These are phyloP conservation scores for Ranitomeya variabilis DNA, from an alignment of 2,113 vertebrate species.

Conservation along the genomic window DNA sequence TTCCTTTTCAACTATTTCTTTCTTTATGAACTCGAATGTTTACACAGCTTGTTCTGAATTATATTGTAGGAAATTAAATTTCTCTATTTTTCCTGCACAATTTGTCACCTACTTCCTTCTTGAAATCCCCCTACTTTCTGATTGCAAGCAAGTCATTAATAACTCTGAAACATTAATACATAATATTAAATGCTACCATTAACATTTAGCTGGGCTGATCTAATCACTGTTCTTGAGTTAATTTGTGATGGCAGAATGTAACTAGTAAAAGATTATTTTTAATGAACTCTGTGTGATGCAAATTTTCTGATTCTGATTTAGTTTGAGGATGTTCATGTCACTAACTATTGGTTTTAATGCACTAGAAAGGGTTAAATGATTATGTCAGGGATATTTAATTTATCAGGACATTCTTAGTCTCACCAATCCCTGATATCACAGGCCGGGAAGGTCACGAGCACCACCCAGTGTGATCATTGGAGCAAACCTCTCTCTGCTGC, in stretches of 20 bases:
- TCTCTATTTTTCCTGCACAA: constrained; percentile 40
- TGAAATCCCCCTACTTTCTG: constrained; percentile 44
- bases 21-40: constrained; percentile 57
- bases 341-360: too few relatives aligned
- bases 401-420: too few relatives aligned
- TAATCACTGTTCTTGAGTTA: background rate
- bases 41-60: constrained; percentile 54
- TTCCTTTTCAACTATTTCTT: constrained; percentile 53
- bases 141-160: constrained; percentile 53
- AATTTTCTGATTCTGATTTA: too few relatives aligned
- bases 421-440: too few relatives aligned
- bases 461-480: too few relatives aligned
- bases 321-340: too few relatives aligned
- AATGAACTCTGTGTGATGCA: too few relatives aligned
- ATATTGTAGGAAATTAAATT: constrained; percentile 58
- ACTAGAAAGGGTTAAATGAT: too few relatives aligned
- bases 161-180: constrained; percentile 25
- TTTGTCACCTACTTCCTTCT: constrained; percentile 27
- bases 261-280: too few relatives aligned
- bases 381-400: too few relatives aligned
- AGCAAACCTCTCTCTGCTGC: too few relatives aligned
- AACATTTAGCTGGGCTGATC: constrained; percentile 38
- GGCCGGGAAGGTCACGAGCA: too few relatives aligned
- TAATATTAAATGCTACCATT: constrained; percentile 54
- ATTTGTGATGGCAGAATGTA: background rate